phyloP scores from a whole-genome alignment of 2,888 invertebrate species.

The Luperina nickerlii region DNA sequence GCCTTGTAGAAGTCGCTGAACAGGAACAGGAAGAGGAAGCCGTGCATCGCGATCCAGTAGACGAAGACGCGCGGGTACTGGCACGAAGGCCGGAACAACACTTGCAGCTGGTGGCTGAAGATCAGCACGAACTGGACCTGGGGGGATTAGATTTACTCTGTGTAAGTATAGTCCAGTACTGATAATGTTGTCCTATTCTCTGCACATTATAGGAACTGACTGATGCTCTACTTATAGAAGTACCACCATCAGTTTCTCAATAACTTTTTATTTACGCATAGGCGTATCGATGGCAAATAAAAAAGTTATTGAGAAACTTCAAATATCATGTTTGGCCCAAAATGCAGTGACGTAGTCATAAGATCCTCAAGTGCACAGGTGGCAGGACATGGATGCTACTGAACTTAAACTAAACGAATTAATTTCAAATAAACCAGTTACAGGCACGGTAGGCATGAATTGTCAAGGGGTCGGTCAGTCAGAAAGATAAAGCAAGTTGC shows the following conservation, averaged over 20 bases:
- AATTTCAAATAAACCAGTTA: too few relatives aligned
- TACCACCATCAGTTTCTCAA: too few relatives aligned
- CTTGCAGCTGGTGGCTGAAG: constrained; percentile 97
- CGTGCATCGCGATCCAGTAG: constrained; percentile 98
- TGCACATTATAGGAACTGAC: neutral
- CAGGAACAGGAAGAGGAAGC: constrained; percentile 97
- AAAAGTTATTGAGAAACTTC: neutral
- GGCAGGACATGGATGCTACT: neutral
- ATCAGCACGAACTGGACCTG: constrained; percentile 98
- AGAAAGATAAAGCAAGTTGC: too few relatives aligned
- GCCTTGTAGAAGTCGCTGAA: constrained; percentile 98
- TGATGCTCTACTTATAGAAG: neutral
- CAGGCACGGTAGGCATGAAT: too few relatives aligned
- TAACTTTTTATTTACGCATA: too few relatives aligned
- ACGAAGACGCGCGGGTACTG: constrained; percentile 97
- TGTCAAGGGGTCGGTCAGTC: too few relatives aligned
- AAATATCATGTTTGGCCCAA: neutral
- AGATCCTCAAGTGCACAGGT: neutral
- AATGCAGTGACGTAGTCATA: neutral
- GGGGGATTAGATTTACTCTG: neutral
- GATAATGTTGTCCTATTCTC: neutral
- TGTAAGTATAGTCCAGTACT: neutral
- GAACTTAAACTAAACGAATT: too few relatives aligned
- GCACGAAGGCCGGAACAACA: constrained; percentile 97
- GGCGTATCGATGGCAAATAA: neutral